Percentiles rank a stretch among this genome's conserved stretches.
These are phyloP conservation scores for Columba livia DNA, from an alignment of 2,113 vertebrate species.

Conservation along the genomic window DNA sequence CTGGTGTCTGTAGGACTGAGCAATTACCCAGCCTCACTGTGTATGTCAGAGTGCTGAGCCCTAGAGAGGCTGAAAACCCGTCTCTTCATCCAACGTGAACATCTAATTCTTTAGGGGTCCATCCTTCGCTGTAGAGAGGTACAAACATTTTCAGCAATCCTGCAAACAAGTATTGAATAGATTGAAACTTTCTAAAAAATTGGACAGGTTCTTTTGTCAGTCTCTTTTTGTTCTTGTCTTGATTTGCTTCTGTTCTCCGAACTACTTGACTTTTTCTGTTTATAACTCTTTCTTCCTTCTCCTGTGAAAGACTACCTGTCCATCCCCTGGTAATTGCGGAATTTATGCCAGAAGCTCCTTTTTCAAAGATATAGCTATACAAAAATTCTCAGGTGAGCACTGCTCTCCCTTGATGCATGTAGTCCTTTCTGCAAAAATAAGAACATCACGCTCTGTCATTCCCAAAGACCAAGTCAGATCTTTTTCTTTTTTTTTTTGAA, in stretches of 20 bases:
- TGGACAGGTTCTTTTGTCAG: background rate
- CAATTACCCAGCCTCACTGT: background rate
- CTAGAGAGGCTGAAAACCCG: background rate
- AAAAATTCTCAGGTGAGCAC: constrained; percentile 19
- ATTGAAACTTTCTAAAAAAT: constrained; percentile 7
- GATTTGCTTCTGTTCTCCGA: constrained; percentile 9
- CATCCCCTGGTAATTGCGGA: constrained; percentile 9
- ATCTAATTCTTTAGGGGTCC: background rate
- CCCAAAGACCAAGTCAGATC: background rate
- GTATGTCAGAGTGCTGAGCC: background rate
- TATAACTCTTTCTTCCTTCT: background rate
- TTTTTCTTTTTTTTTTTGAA: background rate
- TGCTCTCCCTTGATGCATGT: constrained; percentile 10
- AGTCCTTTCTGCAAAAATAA: constrained; percentile 27
- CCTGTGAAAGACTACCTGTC: background rate
- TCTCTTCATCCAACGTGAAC: background rate
- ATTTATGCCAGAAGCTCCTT: constrained; percentile 36
- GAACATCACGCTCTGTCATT: constrained; percentile 13
- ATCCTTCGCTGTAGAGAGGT: background rate
- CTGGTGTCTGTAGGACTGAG: background rate
- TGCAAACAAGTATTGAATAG: background rate
- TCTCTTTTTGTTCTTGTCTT: background rate
- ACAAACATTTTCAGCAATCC: background rate
- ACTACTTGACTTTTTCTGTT: background rate
- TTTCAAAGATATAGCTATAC: constrained; percentile 27